phyloP scores from a whole-genome alignment of 2,888 invertebrate genomes.

The Watsonalla cultraria region DNA sequence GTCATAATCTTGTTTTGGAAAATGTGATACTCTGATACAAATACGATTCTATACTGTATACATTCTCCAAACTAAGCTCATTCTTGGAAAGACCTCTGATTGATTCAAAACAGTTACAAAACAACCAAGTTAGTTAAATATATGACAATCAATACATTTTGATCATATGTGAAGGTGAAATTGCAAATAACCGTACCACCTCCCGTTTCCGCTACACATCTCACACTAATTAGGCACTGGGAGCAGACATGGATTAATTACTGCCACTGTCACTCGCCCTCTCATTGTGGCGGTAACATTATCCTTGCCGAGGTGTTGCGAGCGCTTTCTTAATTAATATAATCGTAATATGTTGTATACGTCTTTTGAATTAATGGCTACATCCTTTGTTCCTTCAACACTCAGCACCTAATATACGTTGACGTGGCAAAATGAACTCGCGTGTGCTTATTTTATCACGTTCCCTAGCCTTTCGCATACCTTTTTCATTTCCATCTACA shows the following conservation, averaged over 20 bases:
- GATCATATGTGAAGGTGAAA: constrained; percentile 35
- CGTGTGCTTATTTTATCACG: constrained; percentile 26
- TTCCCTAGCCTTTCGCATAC: constrained; percentile 9
- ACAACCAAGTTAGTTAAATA: too few species aligned
- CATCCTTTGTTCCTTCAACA: constrained; percentile 45
- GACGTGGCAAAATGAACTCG: constrained; percentile 24
- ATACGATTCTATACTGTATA: too few species aligned
- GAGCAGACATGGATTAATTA: constrained; percentile 73
- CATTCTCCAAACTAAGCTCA: too few species aligned
- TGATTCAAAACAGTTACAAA: too few species aligned
- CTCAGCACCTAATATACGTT: constrained; percentile 22
- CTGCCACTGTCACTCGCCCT: constrained; percentile 46
- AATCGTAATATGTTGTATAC: constrained; percentile 43
- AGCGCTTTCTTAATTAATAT: constrained; percentile 66
- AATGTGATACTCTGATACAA: too few species aligned
- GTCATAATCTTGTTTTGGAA: too few species aligned
- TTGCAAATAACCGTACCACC: constrained; percentile 66
- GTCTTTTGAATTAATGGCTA: constrained; percentile 44
- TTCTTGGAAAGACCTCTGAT: too few species aligned
- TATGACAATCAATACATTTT: constrained; percentile 9
- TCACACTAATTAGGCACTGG: constrained; percentile 65
- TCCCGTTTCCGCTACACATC: constrained; percentile 64
- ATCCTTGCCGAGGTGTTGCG: constrained; percentile 55
- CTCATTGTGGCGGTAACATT: constrained; percentile 50
- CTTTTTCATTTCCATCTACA: too few species aligned